These are phyloP conservation scores for Nesometra sesokonis DNA, from an alignment of 35 echinoderm and acorn worm species.

Conservation along the genomic window DNA sequence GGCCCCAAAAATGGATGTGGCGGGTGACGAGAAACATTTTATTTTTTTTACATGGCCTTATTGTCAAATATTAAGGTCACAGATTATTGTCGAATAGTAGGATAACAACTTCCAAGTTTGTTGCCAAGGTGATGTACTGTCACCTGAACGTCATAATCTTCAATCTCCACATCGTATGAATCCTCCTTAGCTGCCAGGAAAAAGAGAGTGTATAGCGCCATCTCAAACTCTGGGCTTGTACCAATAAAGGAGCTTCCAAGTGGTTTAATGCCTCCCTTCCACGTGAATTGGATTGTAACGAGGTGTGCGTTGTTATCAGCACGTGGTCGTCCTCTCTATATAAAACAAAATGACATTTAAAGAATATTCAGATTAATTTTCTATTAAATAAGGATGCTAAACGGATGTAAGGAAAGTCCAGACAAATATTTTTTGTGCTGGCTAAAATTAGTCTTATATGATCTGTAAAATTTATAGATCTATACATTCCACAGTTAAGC, in stretches of 20 bases:
- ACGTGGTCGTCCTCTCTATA: constrained; percentile 22
- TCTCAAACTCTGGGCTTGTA: constrained; percentile 98
- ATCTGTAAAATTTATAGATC: no score
- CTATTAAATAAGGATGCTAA: no score
- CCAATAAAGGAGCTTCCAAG: constrained; percentile 96
- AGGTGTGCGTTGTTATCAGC: constrained; percentile 43
- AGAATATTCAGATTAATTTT: no score
- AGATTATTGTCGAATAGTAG: constrained; percentile 10
- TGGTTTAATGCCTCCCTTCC: constrained; percentile 76
- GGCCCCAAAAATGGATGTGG: no score
- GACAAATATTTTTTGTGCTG: no score
- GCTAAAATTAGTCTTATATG: no score
- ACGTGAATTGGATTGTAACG: constrained; percentile 78
- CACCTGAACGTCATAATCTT: constrained; percentile 64
- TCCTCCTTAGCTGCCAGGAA: constrained; percentile 48
- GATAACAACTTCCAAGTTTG: constrained; percentile 61
- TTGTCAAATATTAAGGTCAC: background rate
- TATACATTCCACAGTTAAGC: no score
- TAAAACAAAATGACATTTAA: background rate
- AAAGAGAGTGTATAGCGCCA: constrained; percentile 70
- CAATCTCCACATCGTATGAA: constrained; percentile 37
- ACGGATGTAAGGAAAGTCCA: no score
- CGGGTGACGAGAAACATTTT: no score
- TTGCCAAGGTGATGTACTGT: constrained; percentile 51
- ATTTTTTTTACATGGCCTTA: no score